These are phyloP conservation scores for Leptopilina syphax DNA, from an alignment of 2,888 invertebrate species.

Conservation along the genomic window DNA sequence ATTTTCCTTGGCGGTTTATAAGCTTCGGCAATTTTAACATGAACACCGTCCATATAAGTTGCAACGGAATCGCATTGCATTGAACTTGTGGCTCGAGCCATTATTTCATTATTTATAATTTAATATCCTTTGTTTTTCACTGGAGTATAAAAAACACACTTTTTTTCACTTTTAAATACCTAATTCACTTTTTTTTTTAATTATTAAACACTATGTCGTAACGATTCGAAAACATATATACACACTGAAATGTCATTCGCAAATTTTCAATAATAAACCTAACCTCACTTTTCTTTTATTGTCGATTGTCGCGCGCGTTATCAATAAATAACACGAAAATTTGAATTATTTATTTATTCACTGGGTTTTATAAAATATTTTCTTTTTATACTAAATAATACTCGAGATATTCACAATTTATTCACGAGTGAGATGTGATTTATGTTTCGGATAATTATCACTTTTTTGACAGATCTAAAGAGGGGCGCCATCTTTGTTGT, in stretches of 20 bases:
- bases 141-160: no score
- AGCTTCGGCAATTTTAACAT: slow-evolving; percentile 92
- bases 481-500: no score
- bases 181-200: no score
- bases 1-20: slow-evolving; percentile 89
- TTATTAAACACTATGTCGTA: no score
- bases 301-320: no score
- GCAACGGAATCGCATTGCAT: slow-evolving; percentile 71
- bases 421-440: no score
- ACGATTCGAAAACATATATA: not conserved
- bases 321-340: not conserved
- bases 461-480: no score
- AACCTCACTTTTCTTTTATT: not conserved
- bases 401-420: no score
- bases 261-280: not conserved
- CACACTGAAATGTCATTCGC: not conserved
- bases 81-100: slow-evolving; percentile 66
- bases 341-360: not conserved
- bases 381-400: no score
- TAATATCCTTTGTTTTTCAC: no score
- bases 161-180: not conserved
- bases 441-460: no score
- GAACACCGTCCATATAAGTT: slow-evolving; percentile 89
- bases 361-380: no score
- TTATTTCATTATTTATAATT: slow-evolving; percentile 43